Base-by-base conservation (phyloP, 2,113 vertebrate species). In the Acanthochromis polyacanthus region DNA sequence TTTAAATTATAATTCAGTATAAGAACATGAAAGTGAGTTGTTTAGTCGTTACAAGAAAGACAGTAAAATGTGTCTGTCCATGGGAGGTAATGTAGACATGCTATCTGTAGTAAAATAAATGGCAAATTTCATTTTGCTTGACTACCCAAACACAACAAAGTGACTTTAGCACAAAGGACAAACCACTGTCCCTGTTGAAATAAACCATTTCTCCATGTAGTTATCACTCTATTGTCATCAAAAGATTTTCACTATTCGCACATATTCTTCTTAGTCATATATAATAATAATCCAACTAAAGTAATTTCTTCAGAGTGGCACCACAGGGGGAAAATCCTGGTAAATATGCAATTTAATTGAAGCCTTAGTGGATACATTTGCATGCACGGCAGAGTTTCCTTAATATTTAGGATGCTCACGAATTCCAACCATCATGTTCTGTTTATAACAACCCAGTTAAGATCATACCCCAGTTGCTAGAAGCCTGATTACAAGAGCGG, bases 381-480 rank as follows among this genome's bases (percentile, higher is more conserved):
- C 22, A 85, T 84, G 80, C 58, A 73, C 19, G 23, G 51, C 46
- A 78, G 40, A 56, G 20, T 65, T 82, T 60, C 50, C 14, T 53
- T 51, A 67, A 77, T 63, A 80, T 77, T 78, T 50, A 59, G 53
- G 66, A 81, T 74, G 60, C 50, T 87, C 23, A 75, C 7, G 10
- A 82, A 71, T 77, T 68, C 55, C 53, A 69, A 70, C 46, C 52
- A 81, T 75, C 78, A 38, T 63, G 45, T 67, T 64, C 56, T 67
- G 78, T 75, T 81, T 63, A 77, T 75, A 81, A 79, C 71, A 84
- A 71, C 51, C 55, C 74, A 74, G 63, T 73, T 78, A 67, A 60
- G 45, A 73, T 77, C 19, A 71, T 60, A 80, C 75, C 59, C 79
- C 76, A 78, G 75, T 73, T 60, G 66, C 23, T 52, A 12, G 22